Evolutionary conservation across 2,113 vertebrate genomes (phyloP).

Genomic region (Cryptomyrus ogoouensis): DNA sequence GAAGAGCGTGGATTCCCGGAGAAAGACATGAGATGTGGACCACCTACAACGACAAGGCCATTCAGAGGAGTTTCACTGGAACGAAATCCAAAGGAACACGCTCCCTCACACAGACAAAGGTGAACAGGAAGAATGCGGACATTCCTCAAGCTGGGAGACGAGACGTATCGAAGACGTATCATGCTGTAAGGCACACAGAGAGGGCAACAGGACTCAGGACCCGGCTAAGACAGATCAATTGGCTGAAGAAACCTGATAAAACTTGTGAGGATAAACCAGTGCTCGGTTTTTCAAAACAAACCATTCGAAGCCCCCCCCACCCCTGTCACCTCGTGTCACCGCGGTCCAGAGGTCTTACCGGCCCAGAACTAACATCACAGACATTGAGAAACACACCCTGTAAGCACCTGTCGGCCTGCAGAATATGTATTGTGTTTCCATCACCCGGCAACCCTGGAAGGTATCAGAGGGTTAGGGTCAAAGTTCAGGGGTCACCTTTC

Average conservation of each 20-base stretch:
- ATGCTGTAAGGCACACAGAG: neutral
- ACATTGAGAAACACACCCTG: too few species aligned
- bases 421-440: slow-evolving; percentile 5
- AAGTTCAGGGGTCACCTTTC: slow-evolving; percentile 9
- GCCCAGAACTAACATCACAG: neutral
- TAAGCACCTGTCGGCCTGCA: neutral
- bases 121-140: neutral
- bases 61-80: neutral
- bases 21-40: neutral
- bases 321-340: neutral
- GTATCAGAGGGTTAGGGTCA: neutral
- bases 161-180: neutral
- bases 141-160: neutral
- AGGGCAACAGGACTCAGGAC: neutral
- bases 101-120: neutral
- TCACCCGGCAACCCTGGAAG: neutral
- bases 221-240: neutral
- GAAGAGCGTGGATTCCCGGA: neutral
- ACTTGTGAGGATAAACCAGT: neutral
- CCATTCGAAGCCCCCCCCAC: neutral
- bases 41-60: neutral
- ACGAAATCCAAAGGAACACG: neutral
- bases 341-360: neutral
- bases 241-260: slow-evolving; percentile 5
- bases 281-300: neutral